These are phyloP conservation scores for Lacerta viridis DNA, from an alignment of 2,797 vertebrate genomes.

Conservation along the genomic window DNA sequence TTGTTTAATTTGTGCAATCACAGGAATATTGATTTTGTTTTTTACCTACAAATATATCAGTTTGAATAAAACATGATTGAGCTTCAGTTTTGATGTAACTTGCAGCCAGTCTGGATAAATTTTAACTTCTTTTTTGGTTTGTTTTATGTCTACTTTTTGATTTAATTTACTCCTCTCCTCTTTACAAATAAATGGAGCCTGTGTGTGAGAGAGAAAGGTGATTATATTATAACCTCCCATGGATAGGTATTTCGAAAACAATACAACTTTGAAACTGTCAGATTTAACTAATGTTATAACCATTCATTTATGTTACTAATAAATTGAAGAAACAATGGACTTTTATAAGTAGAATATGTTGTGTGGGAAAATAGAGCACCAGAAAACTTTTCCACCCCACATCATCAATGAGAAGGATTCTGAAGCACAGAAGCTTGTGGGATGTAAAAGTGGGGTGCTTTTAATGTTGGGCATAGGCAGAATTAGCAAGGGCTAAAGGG, in stretches of 20 bases:
- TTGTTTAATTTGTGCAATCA: constrained; percentile 13
- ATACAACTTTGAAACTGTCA: background rate
- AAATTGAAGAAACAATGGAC: background rate
- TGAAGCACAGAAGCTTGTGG: background rate
- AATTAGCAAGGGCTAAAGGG: background rate
- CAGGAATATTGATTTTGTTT: background rate
- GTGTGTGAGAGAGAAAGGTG: background rate
- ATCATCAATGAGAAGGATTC: background rate
- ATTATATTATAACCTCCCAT: background rate
- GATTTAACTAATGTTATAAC: background rate
- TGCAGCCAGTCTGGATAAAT: background rate
- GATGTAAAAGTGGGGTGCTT: background rate
- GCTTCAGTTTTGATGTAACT: background rate
- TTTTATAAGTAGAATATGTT: background rate
- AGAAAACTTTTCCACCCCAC: background rate
- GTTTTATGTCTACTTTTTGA: background rate
- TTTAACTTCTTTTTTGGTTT: background rate
- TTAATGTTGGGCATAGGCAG: background rate
- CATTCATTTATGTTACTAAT: background rate
- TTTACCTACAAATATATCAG: background rate
- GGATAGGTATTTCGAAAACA: background rate
- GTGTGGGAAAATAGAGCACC: background rate
- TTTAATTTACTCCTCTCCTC: background rate
- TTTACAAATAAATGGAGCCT: background rate
- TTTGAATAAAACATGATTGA: background rate